Conservation (phyloP, 2,113 vertebrate species). For the Silurus asotus region DNA sequence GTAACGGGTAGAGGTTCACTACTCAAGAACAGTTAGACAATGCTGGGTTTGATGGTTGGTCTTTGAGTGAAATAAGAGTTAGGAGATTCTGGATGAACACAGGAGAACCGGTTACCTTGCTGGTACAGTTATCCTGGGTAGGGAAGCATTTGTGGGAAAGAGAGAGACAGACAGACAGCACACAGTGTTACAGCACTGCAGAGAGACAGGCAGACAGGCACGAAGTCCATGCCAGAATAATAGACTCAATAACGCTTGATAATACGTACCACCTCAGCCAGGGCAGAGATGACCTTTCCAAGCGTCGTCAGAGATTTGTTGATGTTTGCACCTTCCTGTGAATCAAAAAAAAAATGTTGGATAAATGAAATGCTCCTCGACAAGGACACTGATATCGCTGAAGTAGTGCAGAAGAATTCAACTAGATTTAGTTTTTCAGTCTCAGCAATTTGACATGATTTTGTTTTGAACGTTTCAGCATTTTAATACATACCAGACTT, state of each 20-base stretch:
- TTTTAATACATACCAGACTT: neutral
- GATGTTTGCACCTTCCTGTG: slow-evolving; percentile 97
- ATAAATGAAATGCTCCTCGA: neutral
- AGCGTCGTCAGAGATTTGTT: slow-evolving; percentile 98
- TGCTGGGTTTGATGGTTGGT: neutral
- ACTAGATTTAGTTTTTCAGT: neutral
- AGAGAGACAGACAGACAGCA: slow-evolving; percentile 61
- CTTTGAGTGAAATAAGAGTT: slow-evolving; percentile 34
- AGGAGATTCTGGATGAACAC: slow-evolving; percentile 51
- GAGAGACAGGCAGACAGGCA: slow-evolving; percentile 44
- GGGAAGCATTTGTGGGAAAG: slow-evolving; percentile 76
- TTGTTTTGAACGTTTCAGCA: neutral
- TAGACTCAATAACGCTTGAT: slow-evolving; percentile 66
- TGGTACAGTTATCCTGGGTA: slow-evolving; percentile 94
- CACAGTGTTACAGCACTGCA: slow-evolving; percentile 61
- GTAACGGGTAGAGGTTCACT: neutral
- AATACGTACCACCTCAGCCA: slow-evolving; percentile 96
- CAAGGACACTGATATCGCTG: neutral
- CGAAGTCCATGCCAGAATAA: slow-evolving; percentile 8
- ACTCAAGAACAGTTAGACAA: slow-evolving; percentile 19
- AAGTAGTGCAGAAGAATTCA: too few relatives aligned
- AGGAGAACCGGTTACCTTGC: slow-evolving; percentile 83
- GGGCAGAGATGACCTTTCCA: slow-evolving; percentile 97
- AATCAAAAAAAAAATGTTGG: slow-evolving; percentile 54
- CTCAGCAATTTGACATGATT: neutral